Percentiles rank a stretch among this genome's conserved stretches.
Conservation (phyloP, 2,113 vertebrate species). For the Tragelaphus imberbis region DNA sequence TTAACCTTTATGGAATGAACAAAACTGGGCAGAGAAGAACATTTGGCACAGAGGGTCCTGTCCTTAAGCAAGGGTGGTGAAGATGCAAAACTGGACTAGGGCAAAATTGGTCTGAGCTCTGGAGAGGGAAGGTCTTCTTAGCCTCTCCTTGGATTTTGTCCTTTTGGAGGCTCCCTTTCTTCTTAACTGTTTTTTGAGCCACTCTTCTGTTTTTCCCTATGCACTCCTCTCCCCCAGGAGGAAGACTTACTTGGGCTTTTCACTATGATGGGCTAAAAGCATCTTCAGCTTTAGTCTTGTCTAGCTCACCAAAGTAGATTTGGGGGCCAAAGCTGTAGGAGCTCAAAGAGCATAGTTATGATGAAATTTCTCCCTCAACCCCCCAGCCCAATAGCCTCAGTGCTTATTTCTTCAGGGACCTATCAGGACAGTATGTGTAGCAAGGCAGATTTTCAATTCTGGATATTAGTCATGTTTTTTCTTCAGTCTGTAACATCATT, state of each 20-base stretch:
- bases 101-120: neutral
- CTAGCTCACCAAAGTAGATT: neutral
- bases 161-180: neutral
- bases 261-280: neutral
- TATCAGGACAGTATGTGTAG: neutral
- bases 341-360: neutral
- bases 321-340: neutral
- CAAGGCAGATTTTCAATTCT: neutral
- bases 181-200: neutral
- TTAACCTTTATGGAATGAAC: neutral
- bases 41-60: neutral
- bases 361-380: neutral
- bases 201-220: neutral
- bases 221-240: neutral
- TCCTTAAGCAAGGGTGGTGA: neutral
- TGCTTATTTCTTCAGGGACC: neutral
- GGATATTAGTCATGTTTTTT: neutral
- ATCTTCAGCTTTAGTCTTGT: neutral
- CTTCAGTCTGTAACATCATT: neutral
- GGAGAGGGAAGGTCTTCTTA: neutral
- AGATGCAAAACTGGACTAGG: neutral
- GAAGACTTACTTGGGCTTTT: neutral
- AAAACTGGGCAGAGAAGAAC: neutral
- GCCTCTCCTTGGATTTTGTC: neutral
- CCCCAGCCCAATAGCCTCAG: neutral